Evolutionary conservation across 2,113 vertebrate species (phyloP), one percentile per base, ranked within the genome.

Genomic region (Paracanthobrama guichenoti): DNA sequence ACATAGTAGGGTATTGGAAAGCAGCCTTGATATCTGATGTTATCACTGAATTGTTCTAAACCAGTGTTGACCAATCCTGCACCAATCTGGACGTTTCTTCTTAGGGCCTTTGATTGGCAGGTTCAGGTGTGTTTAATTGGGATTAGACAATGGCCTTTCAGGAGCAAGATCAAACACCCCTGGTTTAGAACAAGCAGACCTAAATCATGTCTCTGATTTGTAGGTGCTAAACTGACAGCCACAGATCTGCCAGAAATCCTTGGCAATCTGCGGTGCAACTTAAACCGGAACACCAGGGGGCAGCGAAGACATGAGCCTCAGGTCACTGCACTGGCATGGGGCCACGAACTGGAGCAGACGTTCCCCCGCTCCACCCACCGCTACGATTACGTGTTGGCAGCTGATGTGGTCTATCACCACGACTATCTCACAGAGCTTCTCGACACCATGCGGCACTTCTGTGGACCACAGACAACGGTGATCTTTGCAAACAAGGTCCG

Each of bases 401-500:
- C 95, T 0, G 97, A 98, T 6, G 95, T 97, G 57, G 96, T 98
- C 1, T 97, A 98, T 50, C 94, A 96, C 11, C 97, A 98, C 0
- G 53, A 94, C 87, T 96, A 90, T 90, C 87, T 97, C 86, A 88
- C 94, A 0, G 80, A 95, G 80, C 93, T 98, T 78, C 92, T 99
- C 46, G 35, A 46, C 90, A 97, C 97, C 75, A 97, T 99, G 95
- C 90, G 42, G 1, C 86, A 98, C 87, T 96, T 99, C 44, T 97
- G 96, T 76, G 93, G 89, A 83, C 94, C 94, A 0, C 96, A 95
- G 62, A 97, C 97, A 0, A 92, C 93, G 11, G 12, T 99, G 84
- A 91, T 99, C 62, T 97, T 96, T 96, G 95, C 97, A 84, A 98
- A 98, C 91, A 99, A 97, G 92, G 92, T 97, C 89, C 91, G 97